Conservation (phyloP, 2,113 vertebrate species). For the Psilopsiagon aymara region DNA sequence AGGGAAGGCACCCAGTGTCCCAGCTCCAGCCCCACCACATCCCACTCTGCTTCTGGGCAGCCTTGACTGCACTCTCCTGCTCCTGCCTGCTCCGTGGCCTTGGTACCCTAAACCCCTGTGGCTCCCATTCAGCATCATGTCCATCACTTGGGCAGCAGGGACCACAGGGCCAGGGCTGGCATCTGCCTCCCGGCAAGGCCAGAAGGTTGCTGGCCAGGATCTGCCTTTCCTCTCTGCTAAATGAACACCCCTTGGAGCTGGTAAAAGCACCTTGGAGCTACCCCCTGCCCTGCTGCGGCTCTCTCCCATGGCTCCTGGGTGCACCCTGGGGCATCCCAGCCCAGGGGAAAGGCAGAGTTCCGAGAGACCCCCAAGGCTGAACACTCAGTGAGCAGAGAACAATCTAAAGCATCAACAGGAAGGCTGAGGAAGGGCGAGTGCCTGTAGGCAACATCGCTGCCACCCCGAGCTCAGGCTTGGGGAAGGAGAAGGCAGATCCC, state of each 20-base stretch:
- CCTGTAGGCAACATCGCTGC: background rate
- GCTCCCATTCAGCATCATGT: background rate
- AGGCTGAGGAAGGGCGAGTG: background rate
- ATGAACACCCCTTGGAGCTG: background rate
- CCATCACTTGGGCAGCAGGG: fast-evolving
- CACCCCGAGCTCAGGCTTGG: fast-evolving
- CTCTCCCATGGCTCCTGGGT: background rate
- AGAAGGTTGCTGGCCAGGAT: background rate
- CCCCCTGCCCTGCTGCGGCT: fast-evolving
- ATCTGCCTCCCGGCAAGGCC: fast-evolving
- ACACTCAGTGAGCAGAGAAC: background rate
- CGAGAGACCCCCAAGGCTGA: background rate
- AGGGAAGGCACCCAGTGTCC: background rate
- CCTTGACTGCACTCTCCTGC: background rate
- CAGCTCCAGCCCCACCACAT: background rate
- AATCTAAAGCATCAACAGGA: background rate
- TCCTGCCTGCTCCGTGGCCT: background rate
- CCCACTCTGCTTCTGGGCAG: background rate
- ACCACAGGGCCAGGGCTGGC: background rate
- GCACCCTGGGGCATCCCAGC: background rate
- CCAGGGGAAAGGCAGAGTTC: background rate
- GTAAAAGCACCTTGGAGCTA: background rate
- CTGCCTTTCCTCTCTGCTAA: background rate
- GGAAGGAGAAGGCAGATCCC: background rate
- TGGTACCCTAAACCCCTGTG: background rate